Base-by-base conservation (phyloP, 2,888 invertebrate genomes). In the Rapana venosa region DNA sequence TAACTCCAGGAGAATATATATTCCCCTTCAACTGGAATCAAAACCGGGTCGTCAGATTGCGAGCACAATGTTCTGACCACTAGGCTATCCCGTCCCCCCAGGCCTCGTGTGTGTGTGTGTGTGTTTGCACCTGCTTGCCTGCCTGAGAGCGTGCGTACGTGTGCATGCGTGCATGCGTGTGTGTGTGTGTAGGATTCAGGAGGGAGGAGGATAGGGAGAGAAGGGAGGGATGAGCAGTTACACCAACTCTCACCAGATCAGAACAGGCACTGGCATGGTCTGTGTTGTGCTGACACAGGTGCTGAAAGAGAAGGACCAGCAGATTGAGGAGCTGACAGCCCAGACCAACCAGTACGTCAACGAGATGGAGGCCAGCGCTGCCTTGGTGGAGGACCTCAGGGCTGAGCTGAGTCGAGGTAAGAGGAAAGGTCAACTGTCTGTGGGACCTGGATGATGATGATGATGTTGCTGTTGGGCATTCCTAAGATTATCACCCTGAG, bases 291-390 rank as follows among this genome's bases (percentile, higher is more conserved):
- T 47, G 47, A 2, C 47, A 4, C 88, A 97, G 97, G 96, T 97
- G 26, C 94, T 97, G 32, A 96, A 97, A 87, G 97, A 97, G 85
- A 97, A 97, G 87, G 98, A 98, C 93, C 96, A 96, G 81, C 97
- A 97, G 95, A 97, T 98, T 89, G 97, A 97, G 92, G 97, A 97
- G 93, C 96, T 98, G 36, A 97, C 98, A 96, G 96, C 97, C 13
- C 98, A 98, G 96, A 96, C 98, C 70, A 96, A 97, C 88, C 97
- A 97, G 93, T 98, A 95, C 35, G 93, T 94, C 15, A 92, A 92
- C 86, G 98, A 98, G 96, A 97, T 98, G 96, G 97, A 97, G 90
- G 96, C 97, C 88, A 97, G 97, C 79, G 97, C 98, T 2, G 97
- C 97, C 91, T 94, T 98, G 20, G 97, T 98, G 93, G 97, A 98